Evolutionary conservation across 2,888 invertebrate genomes (phyloP).

Genomic region (Drosophila peninsularis): DNA sequence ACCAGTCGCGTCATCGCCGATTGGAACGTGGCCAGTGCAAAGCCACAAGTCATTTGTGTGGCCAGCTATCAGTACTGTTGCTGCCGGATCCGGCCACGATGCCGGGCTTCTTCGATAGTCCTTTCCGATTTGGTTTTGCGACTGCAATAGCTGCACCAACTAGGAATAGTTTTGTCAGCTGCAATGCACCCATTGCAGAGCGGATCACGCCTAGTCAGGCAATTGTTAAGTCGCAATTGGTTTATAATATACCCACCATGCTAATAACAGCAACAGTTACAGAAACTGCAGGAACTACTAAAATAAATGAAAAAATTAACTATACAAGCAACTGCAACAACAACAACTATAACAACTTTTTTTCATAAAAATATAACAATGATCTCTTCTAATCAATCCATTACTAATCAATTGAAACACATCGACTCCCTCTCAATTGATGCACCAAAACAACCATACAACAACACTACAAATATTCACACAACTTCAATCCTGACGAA

Average conservation of each 20-base stretch:
- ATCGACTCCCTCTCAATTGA: constrained; percentile 63
- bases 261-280: constrained; percentile 46
- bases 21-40: constrained; percentile 25
- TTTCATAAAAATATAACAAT: constrained; percentile 52
- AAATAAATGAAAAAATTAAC: constrained; percentile 16
- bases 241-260: constrained; percentile 58
- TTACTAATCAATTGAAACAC: constrained; percentile 74
- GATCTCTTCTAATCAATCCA: constrained; percentile 65
- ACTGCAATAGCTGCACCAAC: constrained; percentile 1
- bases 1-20: constrained; percentile 4
- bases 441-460: constrained; percentile 42
- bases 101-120: constrained; percentile 60
- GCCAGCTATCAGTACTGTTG: constrained; percentile 51
- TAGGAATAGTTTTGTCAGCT: constrained; percentile 56
- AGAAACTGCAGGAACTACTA: constrained; percentile 21
- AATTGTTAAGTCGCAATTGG: constrained; percentile 22
- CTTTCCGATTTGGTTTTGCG: constrained; percentile 62
- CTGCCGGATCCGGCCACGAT: constrained; percentile 52
- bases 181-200: constrained; percentile 77
- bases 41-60: constrained; percentile 62
- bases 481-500: constrained; percentile 37
- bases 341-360: constrained; percentile 39
- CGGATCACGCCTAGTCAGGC: constrained; percentile 29
- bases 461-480: constrained; percentile 36
- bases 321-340: constrained; percentile 10